Base-by-base conservation (phyloP, 2,797 vertebrate species). In the Poeciliopsis turneri region DNA sequence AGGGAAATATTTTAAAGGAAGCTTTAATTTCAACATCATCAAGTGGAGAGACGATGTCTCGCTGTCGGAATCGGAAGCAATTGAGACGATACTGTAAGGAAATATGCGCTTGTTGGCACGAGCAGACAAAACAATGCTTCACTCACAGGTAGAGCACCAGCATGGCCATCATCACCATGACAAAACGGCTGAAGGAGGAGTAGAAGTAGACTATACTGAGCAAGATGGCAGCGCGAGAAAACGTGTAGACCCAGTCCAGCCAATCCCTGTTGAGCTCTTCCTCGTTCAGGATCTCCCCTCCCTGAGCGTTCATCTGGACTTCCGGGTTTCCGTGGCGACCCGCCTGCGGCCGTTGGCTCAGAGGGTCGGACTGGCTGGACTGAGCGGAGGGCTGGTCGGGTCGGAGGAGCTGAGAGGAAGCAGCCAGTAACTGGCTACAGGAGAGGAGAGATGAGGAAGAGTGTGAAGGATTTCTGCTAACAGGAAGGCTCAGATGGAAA, bases 161-260 rank as follows among this genome's bases (percentile, higher is more conserved):
- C 97, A 99, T 97, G 93, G 97, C 97, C 87, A 97, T 97, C 96
- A 97, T 96, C 69, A 98, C 98, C 97, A 98, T 97, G 93, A 99
- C 87, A 70, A 99, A 99, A 1, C 97, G 97, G 86, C 97, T 98
- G 92, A 99, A 98, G 49, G 98, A 98, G 0, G 98, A 99, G 91
- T 99, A 99, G 93, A 99, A 98, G 94, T 98, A 99, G 43, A 99
- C 96, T n/a, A 99, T 96, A 84, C 97, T 98, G 64, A 99, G 97
- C 18, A 99, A 93, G 86, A 98, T 96, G 0, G 96, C 97, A 0
- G 97, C 97, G 3, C 97, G 96, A 0, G 97, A 97, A 78, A 98
- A 95, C 0, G 96, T 97, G 93, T 98, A 99, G 90, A 98, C 96
- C 98, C 97, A 99, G 95, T 99, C 97, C 80, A 98, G 95, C 98